A percentile compares a stretch with the other conserved stretches of the same genome.
Conservation (phyloP, 2,888 invertebrate genomes). For the Morinoia aosen region DNA sequence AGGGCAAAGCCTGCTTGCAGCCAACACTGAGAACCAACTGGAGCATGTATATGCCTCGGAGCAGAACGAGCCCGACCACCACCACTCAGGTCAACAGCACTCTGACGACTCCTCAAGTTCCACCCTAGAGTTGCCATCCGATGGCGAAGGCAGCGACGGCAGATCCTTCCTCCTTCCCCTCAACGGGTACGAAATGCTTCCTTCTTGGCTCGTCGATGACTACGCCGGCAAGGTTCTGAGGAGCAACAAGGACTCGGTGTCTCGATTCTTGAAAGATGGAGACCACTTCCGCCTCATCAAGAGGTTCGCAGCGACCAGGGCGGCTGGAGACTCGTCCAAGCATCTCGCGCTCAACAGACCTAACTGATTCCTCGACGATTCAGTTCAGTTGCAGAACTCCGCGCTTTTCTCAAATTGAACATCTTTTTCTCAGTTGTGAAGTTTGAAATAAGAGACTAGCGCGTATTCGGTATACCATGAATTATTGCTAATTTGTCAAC, state of each 20-base stretch:
- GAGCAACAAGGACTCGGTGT: neutral
- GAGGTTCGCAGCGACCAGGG: neutral
- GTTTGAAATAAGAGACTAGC: too few species aligned
- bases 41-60: neutral
- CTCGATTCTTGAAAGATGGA: neutral
- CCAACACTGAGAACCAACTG: neutral
- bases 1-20: neutral
- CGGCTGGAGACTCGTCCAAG: neutral
- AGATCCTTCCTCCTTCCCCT: neutral
- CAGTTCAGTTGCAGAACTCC: neutral
- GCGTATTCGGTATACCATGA: too few species aligned
- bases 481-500: too few species aligned
- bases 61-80: neutral
- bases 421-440: neutral
- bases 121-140: neutral
- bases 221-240: neutral
- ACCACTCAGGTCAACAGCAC: neutral
- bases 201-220: neutral
- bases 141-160: neutral
- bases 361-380: neutral
- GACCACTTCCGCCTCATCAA: neutral
- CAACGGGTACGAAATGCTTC: neutral
- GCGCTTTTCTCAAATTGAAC: neutral
- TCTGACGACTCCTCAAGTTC: neutral
- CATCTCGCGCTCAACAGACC: neutral